Evolutionary conservation across 2,888 invertebrate species (phyloP).

Genomic region (Drosophila fulvimacula): DNA sequence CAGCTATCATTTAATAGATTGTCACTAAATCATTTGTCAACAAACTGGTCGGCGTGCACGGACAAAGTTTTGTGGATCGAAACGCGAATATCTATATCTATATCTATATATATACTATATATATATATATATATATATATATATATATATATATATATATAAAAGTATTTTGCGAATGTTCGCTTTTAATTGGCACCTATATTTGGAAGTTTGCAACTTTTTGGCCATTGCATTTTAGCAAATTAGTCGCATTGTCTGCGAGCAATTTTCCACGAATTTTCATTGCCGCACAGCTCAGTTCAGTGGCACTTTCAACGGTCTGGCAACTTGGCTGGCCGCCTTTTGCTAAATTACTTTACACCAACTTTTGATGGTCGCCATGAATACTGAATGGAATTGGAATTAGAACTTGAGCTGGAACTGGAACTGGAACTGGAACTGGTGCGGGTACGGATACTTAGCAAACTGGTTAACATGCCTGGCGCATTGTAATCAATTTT

Average conservation of each 20-base stretch:
- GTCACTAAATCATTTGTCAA: conserved; percentile 76
- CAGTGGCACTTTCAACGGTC: conserved; percentile 31
- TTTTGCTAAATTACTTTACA: conserved; percentile 71
- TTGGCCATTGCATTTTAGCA: conserved; percentile 73
- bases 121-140: conserved; percentile 4
- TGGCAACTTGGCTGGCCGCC: conserved; percentile 51
- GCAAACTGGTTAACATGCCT: conserved; percentile 12
- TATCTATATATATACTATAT: conserved; percentile 14
- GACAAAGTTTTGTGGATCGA: conserved; percentile 51
- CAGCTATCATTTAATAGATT: conserved; percentile 70
- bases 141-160: conserved; percentile 10
- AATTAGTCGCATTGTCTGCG: conserved; percentile 63
- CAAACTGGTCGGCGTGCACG: conserved; percentile 35
- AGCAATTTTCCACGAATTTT: conserved; percentile 19
- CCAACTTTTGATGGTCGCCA: conserved; percentile 69
- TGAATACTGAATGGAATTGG: conserved; percentile 61
- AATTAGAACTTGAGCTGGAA: conserved; percentile 21
- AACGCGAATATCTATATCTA: conserved; percentile 2
- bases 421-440: neutral
- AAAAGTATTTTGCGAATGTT: conserved; percentile 35
- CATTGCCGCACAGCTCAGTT: conserved; percentile 21
- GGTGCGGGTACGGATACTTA: conserved; percentile 1
- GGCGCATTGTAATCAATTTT: conserved; percentile 62
- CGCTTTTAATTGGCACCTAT: conserved; percentile 38
- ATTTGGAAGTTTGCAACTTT: conserved; percentile 50